These are phyloP conservation scores for Isoperla grammatica DNA, from an alignment of 2,888 invertebrate genomes.

Conservation along the genomic window DNA sequence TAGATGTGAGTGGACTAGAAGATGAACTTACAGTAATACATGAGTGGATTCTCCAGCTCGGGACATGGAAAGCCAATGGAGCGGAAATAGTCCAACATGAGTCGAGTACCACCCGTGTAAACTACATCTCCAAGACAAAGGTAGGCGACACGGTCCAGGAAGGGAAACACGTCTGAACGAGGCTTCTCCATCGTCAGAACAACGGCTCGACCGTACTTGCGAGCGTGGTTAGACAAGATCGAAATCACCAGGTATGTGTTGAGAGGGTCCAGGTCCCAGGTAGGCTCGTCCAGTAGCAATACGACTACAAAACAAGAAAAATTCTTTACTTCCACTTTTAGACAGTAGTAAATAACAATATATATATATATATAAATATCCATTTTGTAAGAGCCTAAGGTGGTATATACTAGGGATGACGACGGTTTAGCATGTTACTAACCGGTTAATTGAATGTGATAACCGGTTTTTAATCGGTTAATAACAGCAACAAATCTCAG, in stretches of 20 bases:
- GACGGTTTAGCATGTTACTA: no score
- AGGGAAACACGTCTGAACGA: constrained; percentile 90
- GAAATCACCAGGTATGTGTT: constrained; percentile 94
- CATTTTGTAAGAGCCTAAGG: no score
- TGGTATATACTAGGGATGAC: no score
- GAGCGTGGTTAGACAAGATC: constrained; percentile 77
- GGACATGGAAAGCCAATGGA: constrained; percentile 96
- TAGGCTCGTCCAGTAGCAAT: constrained; percentile 87
- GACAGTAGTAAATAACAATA: no score
- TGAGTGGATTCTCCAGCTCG: constrained; percentile 93
- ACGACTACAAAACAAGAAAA: no score
- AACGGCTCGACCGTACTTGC: constrained; percentile 82
- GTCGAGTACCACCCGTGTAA: constrained; percentile 84
- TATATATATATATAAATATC: no score
- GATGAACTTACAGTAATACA: constrained; percentile 82
- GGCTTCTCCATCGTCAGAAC: constrained; percentile 91
- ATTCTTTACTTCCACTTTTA: no score
- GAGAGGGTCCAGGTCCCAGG: constrained; percentile 88
- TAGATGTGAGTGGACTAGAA: no score
- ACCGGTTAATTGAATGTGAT: no score
- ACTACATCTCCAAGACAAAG: constrained; percentile 88
- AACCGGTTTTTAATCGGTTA: no score
- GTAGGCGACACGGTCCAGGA: constrained; percentile 86
- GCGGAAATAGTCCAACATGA: constrained; percentile 91
- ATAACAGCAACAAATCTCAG: no score